Base-by-base conservation (phyloP, 1,140 invertebrate species). In the Bombus fervidus region DNA sequence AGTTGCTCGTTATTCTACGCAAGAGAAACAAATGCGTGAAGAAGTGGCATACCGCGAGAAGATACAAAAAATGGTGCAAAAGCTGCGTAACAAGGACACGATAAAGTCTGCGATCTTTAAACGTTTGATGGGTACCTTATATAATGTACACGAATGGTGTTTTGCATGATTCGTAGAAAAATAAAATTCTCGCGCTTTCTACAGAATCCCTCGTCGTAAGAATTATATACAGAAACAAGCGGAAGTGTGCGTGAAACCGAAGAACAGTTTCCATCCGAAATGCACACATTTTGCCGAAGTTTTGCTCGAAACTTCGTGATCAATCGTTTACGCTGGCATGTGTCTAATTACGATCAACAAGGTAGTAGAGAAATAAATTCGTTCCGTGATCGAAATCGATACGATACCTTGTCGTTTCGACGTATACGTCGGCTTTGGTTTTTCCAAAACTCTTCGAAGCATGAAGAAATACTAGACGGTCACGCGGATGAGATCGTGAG, bases 351-450 rank as follows among this genome's bases (percentile, higher is more conserved):
- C 34, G 37, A 39, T 41, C 57, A 47, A 72, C 18, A 62, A 62
- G 68, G 31, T 80, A 68, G 31, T 80, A 68, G 59, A 37, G 74
- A 81, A 74, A 85, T 57, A 81, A 39, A 41, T 81, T 68, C 28
- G 28, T 25, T 78, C 13, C n/a, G 6, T 31, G 34, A 81, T 57
- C n/a, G 41, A 47, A 39, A 41, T 41, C 53, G 41, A 73, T 34
- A 22, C 39, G 41, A 73, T 6, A 22, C n/a, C 9, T 37, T 5
- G 31, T 53, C 64, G 64, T 53, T 34, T 41, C 37, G 28, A 77
- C 75, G 77, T 28, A 8, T 9, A 6, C 28, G 13, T 57, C 68
- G 37, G 62, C 69, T 41, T 73, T 39, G 53, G 53, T 81, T 73
- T 25, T 34, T 13, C 41, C 47, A 15, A 43, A 28, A 66, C 22